Percentiles rank a stretch among this genome's conserved stretches.
Evolutionary conservation across 2,888 invertebrate species (phyloP).

Genomic region (Lymantria monacha): DNA sequence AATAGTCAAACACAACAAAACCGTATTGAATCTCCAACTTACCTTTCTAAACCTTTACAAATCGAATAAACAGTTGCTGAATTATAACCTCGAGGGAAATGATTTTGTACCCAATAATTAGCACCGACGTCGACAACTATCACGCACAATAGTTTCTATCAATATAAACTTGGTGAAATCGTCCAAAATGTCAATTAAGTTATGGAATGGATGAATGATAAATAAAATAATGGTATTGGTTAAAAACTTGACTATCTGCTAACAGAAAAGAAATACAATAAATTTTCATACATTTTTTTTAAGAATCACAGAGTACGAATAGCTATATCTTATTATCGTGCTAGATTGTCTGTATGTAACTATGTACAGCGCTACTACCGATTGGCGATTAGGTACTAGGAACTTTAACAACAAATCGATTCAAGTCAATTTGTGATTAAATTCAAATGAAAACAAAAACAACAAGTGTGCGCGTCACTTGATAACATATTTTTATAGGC

Average conservation of each 20-base stretch:
- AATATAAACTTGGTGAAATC: slow-evolving; percentile 9
- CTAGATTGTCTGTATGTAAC: too few relatives aligned
- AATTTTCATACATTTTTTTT: neutral
- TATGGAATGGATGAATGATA: slow-evolving; percentile 14
- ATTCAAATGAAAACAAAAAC: too few relatives aligned
- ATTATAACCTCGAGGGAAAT: slow-evolving; percentile 7
- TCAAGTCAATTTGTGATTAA: too few relatives aligned
- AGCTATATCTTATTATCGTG: too few relatives aligned
- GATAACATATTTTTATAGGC: too few relatives aligned
- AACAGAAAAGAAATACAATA: neutral
- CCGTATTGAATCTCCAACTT: slow-evolving; percentile 2
- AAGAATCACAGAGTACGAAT: too few relatives aligned
- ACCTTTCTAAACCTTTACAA: slow-evolving; percentile 21
- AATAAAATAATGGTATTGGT: slow-evolving; percentile 10
- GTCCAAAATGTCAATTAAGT: slow-evolving; percentile 13
- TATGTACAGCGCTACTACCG: too few relatives aligned
- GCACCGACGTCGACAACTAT: slow-evolving; percentile 15
- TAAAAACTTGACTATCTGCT: slow-evolving; percentile 15
- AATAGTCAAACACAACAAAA: neutral
- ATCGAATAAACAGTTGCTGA: slow-evolving; percentile 1
- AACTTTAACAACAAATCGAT: too few relatives aligned
- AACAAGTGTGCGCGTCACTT: too few relatives aligned
- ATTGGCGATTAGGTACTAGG: too few relatives aligned
- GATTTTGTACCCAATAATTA: slow-evolving; percentile 2
- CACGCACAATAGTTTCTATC: slow-evolving; percentile 10